Evolutionary conservation across 2,888 invertebrate genomes (phyloP).

Genomic region (Listrodromus nycthemerus): DNA sequence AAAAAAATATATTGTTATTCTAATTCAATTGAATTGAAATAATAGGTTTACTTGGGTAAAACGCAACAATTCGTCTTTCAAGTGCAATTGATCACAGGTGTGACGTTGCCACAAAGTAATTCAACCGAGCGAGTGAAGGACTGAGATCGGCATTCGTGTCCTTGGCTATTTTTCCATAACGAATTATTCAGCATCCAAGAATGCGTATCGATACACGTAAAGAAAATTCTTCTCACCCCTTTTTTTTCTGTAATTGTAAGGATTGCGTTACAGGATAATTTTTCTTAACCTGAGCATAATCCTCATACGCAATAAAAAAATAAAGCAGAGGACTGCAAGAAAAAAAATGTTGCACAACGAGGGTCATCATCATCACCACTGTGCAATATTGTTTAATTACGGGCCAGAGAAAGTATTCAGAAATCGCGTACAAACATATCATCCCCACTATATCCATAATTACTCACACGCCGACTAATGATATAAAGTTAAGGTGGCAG

Average conservation of each 20-base stretch:
- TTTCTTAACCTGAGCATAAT: not conserved
- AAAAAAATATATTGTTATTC: too few relatives aligned
- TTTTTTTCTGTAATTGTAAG: too few relatives aligned
- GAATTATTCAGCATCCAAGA: slow-evolving; percentile 18
- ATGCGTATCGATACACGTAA: too few relatives aligned
- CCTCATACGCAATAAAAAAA: slow-evolving; percentile 19
- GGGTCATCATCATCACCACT: slow-evolving; percentile 43
- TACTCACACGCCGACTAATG: slow-evolving; percentile 30
- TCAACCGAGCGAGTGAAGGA: slow-evolving; percentile 54
- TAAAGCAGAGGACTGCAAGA: slow-evolving; percentile 15
- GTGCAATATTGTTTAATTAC: slow-evolving; percentile 55
- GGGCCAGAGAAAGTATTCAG: slow-evolving; percentile 57
- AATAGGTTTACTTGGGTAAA: too few relatives aligned
- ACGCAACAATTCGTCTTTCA: too few relatives aligned
- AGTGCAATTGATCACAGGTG: slow-evolving; percentile 36
- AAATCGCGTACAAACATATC: slow-evolving; percentile 40
- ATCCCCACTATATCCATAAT: slow-evolving; percentile 36
- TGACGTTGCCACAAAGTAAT: slow-evolving; percentile 49
- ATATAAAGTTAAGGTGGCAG: too few relatives aligned
- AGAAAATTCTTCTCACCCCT: too few relatives aligned
- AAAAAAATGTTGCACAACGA: slow-evolving; percentile 52
- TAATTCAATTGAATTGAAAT: too few relatives aligned
- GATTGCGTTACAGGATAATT: too few relatives aligned
- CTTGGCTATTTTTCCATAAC: not conserved
- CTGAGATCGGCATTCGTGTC: not conserved